phyloP scores from a whole-genome alignment of 2,113 vertebrate species.

The Stegastes partitus region DNA sequence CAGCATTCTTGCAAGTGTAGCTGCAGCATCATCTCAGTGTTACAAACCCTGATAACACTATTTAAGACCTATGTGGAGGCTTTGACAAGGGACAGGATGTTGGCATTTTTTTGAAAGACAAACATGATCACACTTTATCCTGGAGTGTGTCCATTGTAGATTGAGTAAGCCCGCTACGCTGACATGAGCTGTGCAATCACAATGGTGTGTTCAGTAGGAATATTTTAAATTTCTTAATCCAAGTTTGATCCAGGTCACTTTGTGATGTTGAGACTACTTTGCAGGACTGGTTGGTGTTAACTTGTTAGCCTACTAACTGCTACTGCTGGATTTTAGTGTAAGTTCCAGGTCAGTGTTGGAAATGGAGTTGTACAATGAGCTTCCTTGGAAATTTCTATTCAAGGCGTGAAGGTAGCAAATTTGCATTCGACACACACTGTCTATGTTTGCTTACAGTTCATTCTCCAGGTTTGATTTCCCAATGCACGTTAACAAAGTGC shows the following conservation, averaged over 20 bases:
- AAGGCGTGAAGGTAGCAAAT: background rate
- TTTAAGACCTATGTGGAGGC: slow-evolving; percentile 1
- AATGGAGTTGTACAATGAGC: no score
- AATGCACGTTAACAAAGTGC: background rate
- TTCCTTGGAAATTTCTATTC: background rate
- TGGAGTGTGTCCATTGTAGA: background rate
- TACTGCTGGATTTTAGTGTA: no score
- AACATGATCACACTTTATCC: background rate
- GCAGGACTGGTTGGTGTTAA: no score
- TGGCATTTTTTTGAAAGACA: slow-evolving; percentile 3
- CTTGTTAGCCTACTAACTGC: no score
- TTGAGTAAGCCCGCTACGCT: background rate
- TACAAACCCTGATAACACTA: background rate
- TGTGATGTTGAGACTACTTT: no score
- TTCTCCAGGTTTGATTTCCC: background rate
- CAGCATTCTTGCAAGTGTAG: no score
- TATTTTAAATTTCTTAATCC: no score
- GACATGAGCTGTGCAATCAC: no score
- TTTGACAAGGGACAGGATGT: slow-evolving; percentile 3
- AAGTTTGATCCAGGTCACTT: no score
- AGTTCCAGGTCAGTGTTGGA: no score
- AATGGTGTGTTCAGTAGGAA: no score
- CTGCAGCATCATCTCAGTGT: no score
- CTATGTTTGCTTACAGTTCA: background rate
- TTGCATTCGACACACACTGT: background rate